Base-by-base conservation (phyloP, 2,797 vertebrate species). In the Calcarius lapponicus region DNA sequence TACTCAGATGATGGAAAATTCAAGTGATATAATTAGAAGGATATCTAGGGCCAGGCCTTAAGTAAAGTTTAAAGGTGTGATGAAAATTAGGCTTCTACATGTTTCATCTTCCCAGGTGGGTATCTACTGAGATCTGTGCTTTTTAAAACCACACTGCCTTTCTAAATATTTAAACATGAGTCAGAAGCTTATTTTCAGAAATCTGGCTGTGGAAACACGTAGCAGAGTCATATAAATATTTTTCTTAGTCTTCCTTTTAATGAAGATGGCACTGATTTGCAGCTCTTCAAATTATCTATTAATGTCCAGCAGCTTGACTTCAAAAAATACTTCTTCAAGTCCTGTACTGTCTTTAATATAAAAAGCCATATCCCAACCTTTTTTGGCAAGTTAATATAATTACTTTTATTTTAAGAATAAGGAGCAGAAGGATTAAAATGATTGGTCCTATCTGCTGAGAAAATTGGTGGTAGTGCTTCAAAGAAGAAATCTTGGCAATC, bases 161-260 rank as follows among this genome's bases (percentile, higher is more conserved):
- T 90, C 84, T 92, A 62, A 78, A 91, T 95, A 81, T 69, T 83
- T 81, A 78, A 86, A 51, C 75, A 75, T 43, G 51, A 89, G 17
- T 83, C 91, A 90, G 76, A 72, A 90, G 28, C 17, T 83, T 76
- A 60, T 94, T 91, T 94, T 91, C 58, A 64, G 89, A 72, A 74
- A 72, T 21, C 36, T 76, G 29, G 7, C n/a, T 84, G 60, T 73
- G 58, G 51, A 90, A 93, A 69, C 48, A 62, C 1, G 2, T 28
- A 86, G 26, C 29, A 45, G 40, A 81, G 62, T 18, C 54, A 56
- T 74, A 51, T 13, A 80, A 87, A 80, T 40, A 48, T 86, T 94
- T 93, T 83, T 81, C 80, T 86, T 53, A 56, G 8, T 64, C 25
- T 15, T 48, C 15, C 21, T 90, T 64, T 67, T 81, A 84, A 81